Evolutionary conservation across 2,113 vertebrate species (phyloP), one percentile per base, ranked within the genome.

Genomic region (Lanius ludovicianus): DNA sequence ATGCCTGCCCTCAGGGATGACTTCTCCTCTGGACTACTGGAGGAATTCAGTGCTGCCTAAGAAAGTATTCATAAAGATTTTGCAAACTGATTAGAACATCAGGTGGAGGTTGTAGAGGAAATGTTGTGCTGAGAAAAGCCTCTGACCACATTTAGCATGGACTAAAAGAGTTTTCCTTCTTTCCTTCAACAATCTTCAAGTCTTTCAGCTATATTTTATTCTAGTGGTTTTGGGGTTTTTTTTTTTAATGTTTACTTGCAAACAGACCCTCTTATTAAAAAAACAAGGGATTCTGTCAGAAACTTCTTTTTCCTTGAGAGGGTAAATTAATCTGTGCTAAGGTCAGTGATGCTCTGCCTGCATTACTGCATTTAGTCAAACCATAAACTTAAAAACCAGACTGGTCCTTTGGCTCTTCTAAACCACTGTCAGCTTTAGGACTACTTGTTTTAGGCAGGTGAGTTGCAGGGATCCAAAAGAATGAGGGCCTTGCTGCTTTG

Each of bases 201-300:
- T 39, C 4, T 57, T 81, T 30, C 15, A 67, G 30, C 5, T 70
- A 47, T 28, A 55, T 92, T 63, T 74, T 17, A 37, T 28, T 15
- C 8, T 41, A 9, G 2, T 8, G 25, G 3, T 5, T 13, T 53
- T 52, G 41, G 18, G 4, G 0, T 2, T 76, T 30, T 53, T 55
- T 18, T 57, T 47, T 57, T 62, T 10, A 7, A 46, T 6, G 2
- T 53, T 67, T 82, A 30, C 13, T 78, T 23, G 75, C 18, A 25
- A 70, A 30, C 11, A 70, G 7, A 68, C 5, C 8, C 16, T 73
- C 8, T 75, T 57, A 52, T 59, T 44, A 30, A 15, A 57, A 68
- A 59, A 11, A 1, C 19, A 35, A 57, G 10, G 10, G 16, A 22
- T 65, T 75, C 35, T 63, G 20, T 75, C 47, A 59, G 47, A 71